These are phyloP conservation scores for Trichopria drosophilae DNA, from an alignment of 2,888 invertebrate genomes.

Conservation along the genomic window DNA sequence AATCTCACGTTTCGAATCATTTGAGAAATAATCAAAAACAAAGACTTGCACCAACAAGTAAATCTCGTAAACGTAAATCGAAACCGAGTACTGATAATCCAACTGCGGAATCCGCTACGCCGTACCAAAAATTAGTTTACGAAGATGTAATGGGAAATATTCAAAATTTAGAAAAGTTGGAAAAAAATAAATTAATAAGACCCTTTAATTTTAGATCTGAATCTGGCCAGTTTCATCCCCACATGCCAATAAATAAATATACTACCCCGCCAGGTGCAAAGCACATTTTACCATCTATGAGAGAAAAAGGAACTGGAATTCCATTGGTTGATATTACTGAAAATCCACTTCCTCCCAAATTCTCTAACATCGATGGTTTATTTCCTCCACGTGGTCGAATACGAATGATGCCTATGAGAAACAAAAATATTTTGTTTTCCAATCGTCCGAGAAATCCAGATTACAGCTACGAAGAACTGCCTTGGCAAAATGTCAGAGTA, in stretches of 20 bases:
- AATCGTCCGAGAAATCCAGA: neutral
- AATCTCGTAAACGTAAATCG: constrained; percentile 10
- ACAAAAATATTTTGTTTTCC: neutral
- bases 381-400: constrained; percentile 19
- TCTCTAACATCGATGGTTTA: constrained; percentile 22
- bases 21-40: neutral
- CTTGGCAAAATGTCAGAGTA: constrained; percentile 1
- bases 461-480: neutral
- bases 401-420: neutral
- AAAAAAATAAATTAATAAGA: no score
- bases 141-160: constrained; percentile 56
- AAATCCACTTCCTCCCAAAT: no score
- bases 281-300: no score
- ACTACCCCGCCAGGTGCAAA: no score
- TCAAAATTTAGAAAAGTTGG: constrained; percentile 41
- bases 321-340: constrained; percentile 11
- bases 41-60: neutral
- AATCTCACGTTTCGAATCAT: neutral
- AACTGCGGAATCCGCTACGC: constrained; percentile 22
- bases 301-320: constrained; percentile 12
- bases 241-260: no score
- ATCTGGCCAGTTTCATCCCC: no score
- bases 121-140: constrained; percentile 51
- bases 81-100: constrained; percentile 16
- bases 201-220: no score